Evolutionary conservation across 1,140 invertebrate genomes (phyloP).

Genomic region (Tetramorium simillimum): DNA sequence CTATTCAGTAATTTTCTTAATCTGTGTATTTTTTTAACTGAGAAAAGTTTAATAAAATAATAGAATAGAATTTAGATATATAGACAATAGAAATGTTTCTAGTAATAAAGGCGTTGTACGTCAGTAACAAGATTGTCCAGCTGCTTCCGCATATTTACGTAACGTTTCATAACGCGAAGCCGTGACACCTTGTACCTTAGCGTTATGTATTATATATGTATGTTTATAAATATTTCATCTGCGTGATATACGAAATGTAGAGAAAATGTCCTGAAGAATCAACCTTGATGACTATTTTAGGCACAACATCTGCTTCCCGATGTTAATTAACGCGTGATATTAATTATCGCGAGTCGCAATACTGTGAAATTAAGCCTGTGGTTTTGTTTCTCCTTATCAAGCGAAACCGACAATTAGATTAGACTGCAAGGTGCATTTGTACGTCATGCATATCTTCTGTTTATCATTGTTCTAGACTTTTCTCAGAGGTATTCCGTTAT

Average conservation of each 20-base stretch:
- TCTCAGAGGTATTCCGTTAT: background rate
- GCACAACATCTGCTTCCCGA: background rate
- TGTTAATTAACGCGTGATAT: no score
- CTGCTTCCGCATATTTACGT: background rate
- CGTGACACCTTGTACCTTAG: constrained; percentile 59
- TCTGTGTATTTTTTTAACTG: no score
- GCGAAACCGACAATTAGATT: background rate
- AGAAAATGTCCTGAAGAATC: background rate
- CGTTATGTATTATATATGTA: background rate
- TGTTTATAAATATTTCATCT: background rate
- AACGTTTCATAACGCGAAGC: constrained; percentile 39
- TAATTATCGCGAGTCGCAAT: background rate
- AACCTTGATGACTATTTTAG: background rate
- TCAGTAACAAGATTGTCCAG: background rate
- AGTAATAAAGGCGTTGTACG: background rate
- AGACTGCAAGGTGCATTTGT: background rate
- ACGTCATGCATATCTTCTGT: background rate
- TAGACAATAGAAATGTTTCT: background rate
- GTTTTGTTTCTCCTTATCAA: background rate
- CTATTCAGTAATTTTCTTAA: background rate
- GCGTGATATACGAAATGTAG: background rate
- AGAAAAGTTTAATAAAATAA: background rate
- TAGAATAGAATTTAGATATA: no score
- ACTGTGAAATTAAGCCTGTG: background rate
- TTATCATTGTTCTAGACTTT: background rate